Base-by-base conservation (phyloP, 2,888 invertebrate genomes). In the Clistopyga incitator region DNA sequence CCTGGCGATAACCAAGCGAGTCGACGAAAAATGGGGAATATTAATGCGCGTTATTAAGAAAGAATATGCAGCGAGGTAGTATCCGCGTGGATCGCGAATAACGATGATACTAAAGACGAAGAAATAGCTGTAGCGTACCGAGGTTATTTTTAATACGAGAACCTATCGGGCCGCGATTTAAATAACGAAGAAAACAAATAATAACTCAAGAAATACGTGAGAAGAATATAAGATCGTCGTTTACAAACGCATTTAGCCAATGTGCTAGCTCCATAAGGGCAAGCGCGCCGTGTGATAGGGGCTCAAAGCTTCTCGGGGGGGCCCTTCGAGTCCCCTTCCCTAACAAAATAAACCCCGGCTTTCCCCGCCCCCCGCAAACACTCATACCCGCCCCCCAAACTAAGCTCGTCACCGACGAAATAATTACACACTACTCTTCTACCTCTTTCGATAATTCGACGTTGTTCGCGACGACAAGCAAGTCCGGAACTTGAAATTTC, bases 101-200 rank as follows among this genome's bases (percentile, higher is more conserved):
- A 67, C 13, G 20, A 11, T 65, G 42, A 45, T 23, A 67, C 20
- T 13, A 67, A 47, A 56, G 13, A 68, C 45, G 54, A 70, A 65
- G 20, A 70, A 77, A 81, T 50, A 81, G 74, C 84, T 78, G 78
- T 70, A 88, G 92, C 90, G 90, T 89, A 90, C 93, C 92, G 93
- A 93, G 93, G 93, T 93, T 93, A 93, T 93, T 93, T 93, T 93
- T 93, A 93, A 93, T 93, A 93, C 93, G 92, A 93, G 92, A 92
- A 93, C 93, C 93, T 92, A 93, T 93, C 93, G 93, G 93, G 89
- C 90, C 23, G 67, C 45, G 38, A 20, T 23, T 54, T 1, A 71
- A 29, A 20, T 38, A 74, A 29, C 25, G 20, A 54, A 45, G 20
- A 50, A 25, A 8, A 15, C 15, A 10, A 38, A n/a, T n/a, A n/a